phyloP scores from a whole-genome alignment of 1,140 invertebrate genomes.

The Daktulosphaira vitifoliae region DNA sequence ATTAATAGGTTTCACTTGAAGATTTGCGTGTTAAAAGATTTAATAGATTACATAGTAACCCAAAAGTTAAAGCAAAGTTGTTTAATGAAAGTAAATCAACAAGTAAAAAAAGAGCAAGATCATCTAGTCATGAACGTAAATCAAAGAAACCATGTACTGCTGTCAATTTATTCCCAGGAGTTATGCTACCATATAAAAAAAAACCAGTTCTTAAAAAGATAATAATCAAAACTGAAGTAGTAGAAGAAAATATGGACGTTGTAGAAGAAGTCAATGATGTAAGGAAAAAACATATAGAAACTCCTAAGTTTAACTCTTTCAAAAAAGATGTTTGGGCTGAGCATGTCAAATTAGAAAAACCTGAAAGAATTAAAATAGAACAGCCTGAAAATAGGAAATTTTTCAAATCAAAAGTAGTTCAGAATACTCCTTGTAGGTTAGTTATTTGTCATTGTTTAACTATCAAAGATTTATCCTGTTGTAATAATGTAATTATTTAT shows the following conservation, averaged over 20 bases:
- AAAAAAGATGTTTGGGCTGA: conserved; percentile 8
- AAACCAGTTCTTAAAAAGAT: not conserved
- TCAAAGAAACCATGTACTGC: not conserved
- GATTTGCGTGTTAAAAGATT: conserved; percentile 25
- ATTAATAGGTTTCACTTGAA: conserved; percentile 13
- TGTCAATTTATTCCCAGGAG: conserved; percentile 1
- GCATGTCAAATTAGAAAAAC: conserved; percentile 12
- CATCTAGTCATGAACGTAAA: conserved; percentile 10
- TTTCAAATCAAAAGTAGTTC: conserved; percentile 19
- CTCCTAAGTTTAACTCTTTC: not conserved
- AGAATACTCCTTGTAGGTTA: not conserved
- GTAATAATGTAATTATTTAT: too few species aligned
- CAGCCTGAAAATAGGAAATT: conserved; percentile 19
- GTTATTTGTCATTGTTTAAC: not conserved
- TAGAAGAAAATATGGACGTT: not conserved
- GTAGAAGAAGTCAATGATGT: not conserved
- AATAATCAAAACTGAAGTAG: not conserved
- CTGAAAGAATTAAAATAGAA: conserved; percentile 7
- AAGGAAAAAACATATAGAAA: not conserved
- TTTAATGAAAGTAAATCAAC: conserved; percentile 22
- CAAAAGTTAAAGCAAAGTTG: conserved; percentile 21
- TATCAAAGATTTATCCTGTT: not conserved
- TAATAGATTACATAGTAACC: conserved; percentile 9
- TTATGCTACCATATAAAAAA: conserved; percentile 17
- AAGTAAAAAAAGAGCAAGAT: conserved; percentile 10